Percentiles rank a stretch among this genome's conserved stretches.
Conservation (phyloP, 2,888 invertebrate species). For the Dugesia japonica region DNA sequence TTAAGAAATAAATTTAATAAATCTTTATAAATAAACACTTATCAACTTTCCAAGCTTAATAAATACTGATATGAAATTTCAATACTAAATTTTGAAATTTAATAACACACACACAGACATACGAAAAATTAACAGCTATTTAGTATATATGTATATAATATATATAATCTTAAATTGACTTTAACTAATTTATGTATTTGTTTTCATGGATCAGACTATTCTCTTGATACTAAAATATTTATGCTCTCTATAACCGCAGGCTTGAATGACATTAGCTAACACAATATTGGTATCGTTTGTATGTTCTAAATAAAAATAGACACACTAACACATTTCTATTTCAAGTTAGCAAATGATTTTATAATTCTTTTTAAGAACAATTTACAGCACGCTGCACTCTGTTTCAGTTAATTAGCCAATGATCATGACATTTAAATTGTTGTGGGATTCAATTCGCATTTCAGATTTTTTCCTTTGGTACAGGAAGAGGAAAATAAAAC, state of each 20-base stretch:
- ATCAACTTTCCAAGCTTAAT: too few relatives aligned
- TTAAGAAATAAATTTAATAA: too few relatives aligned
- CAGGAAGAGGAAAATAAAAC: conserved; percentile 11
- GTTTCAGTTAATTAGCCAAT: neutral
- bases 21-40: too few relatives aligned
- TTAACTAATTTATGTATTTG: conserved; percentile 7
- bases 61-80: too few relatives aligned
- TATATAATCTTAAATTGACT: conserved; percentile 6
- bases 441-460: conserved; percentile 4
- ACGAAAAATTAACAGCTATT: neutral
- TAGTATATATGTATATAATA: neutral
- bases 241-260: conserved; percentile 3
- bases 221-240: neutral
- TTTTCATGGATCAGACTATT: conserved; percentile 13
- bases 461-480: neutral
- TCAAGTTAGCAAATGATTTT: neutral
- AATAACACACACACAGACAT: too few relatives aligned
- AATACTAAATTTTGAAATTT: too few relatives aligned
- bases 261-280: neutral
- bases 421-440: neutral
- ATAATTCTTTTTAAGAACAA: conserved; percentile 4
- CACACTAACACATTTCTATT: neutral
- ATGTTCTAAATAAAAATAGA: neutral
- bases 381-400: neutral
- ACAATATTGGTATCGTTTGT: neutral